Evolutionary conservation across 2,113 vertebrate genomes (phyloP).

Genomic region (Varanus salvator): DNA sequence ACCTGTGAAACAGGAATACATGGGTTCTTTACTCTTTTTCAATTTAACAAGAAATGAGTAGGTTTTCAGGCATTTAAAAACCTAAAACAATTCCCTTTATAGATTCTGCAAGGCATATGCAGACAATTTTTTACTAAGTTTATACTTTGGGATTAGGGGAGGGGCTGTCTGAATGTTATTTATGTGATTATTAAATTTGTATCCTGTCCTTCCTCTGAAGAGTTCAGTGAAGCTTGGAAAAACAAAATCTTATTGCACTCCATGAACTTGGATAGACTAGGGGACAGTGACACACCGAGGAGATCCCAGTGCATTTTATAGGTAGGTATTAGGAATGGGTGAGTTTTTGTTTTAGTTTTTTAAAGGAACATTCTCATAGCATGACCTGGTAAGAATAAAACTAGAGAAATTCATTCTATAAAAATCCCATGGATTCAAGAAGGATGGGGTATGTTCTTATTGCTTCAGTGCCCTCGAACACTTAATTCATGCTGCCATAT

Average conservation of each 20-base stretch:
- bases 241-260: neutral
- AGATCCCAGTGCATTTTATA: neutral
- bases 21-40: neutral
- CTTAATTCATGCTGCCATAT: neutral
- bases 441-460: neutral
- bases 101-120: neutral
- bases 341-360: neutral
- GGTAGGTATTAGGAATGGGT: neutral
- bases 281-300: neutral
- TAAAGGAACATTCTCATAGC: neutral
- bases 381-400: neutral
- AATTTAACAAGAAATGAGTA: neutral
- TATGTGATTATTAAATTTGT: neutral
- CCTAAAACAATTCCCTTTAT: neutral
- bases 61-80: neutral
- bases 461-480: neutral
- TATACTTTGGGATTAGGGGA: neutral
- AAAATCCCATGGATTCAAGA: neutral
- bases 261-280: neutral
- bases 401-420: neutral
- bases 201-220: neutral
- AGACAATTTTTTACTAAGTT: neutral
- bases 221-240: neutral
- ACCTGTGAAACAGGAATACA: neutral
- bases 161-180: neutral